Percentiles rank a stretch among this genome's conserved stretches.
These are phyloP conservation scores for Aspidiotus rigidus DNA, from an alignment of 2,888 invertebrate genomes.

Conservation along the genomic window DNA sequence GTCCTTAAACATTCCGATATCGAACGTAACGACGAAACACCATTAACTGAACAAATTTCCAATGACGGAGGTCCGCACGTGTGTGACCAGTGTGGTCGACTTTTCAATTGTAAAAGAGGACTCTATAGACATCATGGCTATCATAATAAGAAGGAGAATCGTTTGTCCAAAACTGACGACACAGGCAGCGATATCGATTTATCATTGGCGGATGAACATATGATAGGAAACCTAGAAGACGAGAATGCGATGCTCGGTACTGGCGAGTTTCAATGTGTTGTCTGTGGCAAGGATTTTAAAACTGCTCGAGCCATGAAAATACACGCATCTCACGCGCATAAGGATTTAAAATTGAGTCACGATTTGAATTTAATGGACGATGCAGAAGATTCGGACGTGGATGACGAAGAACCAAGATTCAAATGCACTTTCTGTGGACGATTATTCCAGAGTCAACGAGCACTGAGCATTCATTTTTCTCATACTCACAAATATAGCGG, in stretches of 20 bases:
- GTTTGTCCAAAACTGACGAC: too few species aligned
- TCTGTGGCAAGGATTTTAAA: not conserved
- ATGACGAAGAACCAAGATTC: not conserved
- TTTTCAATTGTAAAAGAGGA: not conserved
- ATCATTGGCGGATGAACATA: too few species aligned
- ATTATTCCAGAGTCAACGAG: not conserved
- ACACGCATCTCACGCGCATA: not conserved
- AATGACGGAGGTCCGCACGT: not conserved
- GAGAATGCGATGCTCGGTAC: too few species aligned
- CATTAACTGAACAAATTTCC: too few species aligned
- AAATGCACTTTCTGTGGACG: not conserved
- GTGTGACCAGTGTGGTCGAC: not conserved
- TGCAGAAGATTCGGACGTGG: not conserved
- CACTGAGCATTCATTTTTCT: not conserved
- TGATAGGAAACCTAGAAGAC: too few species aligned
- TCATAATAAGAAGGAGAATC: not conserved
- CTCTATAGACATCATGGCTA: not conserved
- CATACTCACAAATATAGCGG: too few species aligned
- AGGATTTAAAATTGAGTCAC: too few species aligned
- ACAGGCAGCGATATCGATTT: too few species aligned
- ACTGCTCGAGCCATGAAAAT: not conserved
- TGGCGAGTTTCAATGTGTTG: not conserved
- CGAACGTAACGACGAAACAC: too few species aligned
- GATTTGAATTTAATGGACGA: too few species aligned
- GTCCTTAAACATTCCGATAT: too few species aligned